Percentiles rank a stretch among this genome's conserved stretches.
Evolutionary conservation across 2,113 vertebrate species (phyloP).

Genomic region (Clarias batrachus): DNA sequence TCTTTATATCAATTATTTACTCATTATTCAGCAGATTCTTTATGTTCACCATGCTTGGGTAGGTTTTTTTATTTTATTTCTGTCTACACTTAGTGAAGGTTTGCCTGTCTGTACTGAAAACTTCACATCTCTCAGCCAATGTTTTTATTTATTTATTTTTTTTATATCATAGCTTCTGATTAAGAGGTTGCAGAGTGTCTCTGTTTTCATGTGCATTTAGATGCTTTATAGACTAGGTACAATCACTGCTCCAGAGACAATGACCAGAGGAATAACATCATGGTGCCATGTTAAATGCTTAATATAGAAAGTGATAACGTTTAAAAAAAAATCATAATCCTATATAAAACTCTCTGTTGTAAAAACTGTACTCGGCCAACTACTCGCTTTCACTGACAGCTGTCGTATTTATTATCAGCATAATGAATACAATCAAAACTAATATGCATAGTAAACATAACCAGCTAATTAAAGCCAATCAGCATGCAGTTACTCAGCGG

Average conservation of each 20-base stretch:
- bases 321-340: neutral
- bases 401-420: conserved; percentile 47
- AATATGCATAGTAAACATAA: conserved; percentile 38
- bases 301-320: neutral
- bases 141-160: neutral
- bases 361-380: neutral
- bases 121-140: neutral
- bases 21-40: too few species aligned
- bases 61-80: neutral
- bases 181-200: neutral
- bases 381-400: conserved; percentile 21
- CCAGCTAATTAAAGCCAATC: conserved; percentile 27
- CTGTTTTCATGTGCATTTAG: neutral
- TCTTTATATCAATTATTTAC: too few species aligned
- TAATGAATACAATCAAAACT: conserved; percentile 38
- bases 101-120: neutral
- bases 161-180: neutral
- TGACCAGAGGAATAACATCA: neutral
- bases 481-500: neutral
- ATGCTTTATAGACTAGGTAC: neutral
- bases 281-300: neutral
- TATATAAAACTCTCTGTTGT: neutral
- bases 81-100: neutral
- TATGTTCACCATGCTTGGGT: neutral
- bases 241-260: neutral